These are phyloP conservation scores for Bhutanitis thaidina DNA, from an alignment of 2,888 invertebrate species.

Conservation along the genomic window DNA sequence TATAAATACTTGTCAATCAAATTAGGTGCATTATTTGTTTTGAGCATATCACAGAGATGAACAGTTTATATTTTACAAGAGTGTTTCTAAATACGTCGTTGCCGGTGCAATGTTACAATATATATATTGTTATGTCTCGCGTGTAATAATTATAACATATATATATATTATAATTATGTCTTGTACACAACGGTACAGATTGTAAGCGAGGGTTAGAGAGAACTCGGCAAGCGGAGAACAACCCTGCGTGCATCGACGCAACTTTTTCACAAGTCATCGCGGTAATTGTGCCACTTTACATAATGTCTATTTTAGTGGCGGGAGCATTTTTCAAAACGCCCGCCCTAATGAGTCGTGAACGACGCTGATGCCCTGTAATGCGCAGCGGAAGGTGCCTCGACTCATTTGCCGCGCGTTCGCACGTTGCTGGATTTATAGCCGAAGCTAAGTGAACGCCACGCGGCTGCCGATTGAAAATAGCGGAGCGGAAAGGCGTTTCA, in stretches of 20 bases:
- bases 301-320: slow-evolving; percentile 77
- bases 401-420: slow-evolving; percentile 46
- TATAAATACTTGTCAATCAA: too few species aligned
- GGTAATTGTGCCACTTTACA: slow-evolving; percentile 75
- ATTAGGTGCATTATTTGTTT: too few species aligned
- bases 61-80: too few species aligned
- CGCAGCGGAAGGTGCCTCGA: slow-evolving; percentile 42
- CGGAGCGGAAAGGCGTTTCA: not conserved
- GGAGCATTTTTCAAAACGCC: slow-evolving; percentile 60
- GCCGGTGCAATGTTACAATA: too few species aligned
- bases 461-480: not conserved
- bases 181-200: not conserved
- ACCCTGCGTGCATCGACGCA: slow-evolving; percentile 23
- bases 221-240: not conserved
- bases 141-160: too few species aligned
- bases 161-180: too few species aligned
- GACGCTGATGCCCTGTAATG: slow-evolving; percentile 56
- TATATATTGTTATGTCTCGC: too few species aligned
- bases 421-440: slow-evolving; percentile 52
- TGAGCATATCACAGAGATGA: too few species aligned
- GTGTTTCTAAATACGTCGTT: too few species aligned
- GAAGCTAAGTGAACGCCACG: slow-evolving; percentile 49
- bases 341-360: slow-evolving; percentile 73
- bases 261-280: slow-evolving; percentile 57
- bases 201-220: not conserved